phyloP scores from a whole-genome alignment of 2,888 invertebrate genomes.

The Allygus modestus region DNA sequence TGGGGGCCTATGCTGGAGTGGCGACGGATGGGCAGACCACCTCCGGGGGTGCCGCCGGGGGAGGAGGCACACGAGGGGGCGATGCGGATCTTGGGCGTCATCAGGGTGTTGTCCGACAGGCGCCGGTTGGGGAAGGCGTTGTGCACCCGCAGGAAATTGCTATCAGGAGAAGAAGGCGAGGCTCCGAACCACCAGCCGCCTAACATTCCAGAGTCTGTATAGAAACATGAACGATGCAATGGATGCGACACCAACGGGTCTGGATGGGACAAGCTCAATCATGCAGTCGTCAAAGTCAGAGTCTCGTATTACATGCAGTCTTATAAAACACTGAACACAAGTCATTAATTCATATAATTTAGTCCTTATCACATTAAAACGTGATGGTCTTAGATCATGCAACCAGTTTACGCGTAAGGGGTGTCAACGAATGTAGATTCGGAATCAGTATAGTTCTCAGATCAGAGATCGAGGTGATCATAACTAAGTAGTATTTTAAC shows the following conservation, averaged over 20 bases:
- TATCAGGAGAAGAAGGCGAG: slow-evolving; percentile 89
- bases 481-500: too few relatives aligned
- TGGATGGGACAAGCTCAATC: slow-evolving; percentile 26
- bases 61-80: slow-evolving; percentile 94
- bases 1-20: slow-evolving; percentile 96
- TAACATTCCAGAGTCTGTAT: slow-evolving; percentile 79
- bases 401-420: too few relatives aligned
- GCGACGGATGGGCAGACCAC: slow-evolving; percentile 89
- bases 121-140: slow-evolving; percentile 91
- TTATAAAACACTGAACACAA: too few relatives aligned
- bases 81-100: slow-evolving; percentile 92
- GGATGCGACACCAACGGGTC: slow-evolving; percentile 53
- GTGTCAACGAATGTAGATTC: too few relatives aligned
- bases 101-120: slow-evolving; percentile 93
- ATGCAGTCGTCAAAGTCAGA: background rate
- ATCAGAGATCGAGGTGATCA: too few relatives aligned
- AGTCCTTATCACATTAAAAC: too few relatives aligned
- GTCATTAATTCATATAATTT: too few relatives aligned
- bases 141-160: slow-evolving; percentile 91
- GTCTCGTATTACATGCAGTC: background rate
- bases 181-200: slow-evolving; percentile 92
- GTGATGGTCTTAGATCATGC: too few relatives aligned
- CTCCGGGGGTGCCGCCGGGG: slow-evolving; percentile 82
- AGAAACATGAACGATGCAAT: slow-evolving; percentile 60
- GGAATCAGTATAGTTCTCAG: too few relatives aligned